A percentile compares a stretch with the other conserved stretches of the same genome.
phyloP scores from a whole-genome alignment of 2,888 invertebrate species.

The Carterocephalus palaemon region DNA sequence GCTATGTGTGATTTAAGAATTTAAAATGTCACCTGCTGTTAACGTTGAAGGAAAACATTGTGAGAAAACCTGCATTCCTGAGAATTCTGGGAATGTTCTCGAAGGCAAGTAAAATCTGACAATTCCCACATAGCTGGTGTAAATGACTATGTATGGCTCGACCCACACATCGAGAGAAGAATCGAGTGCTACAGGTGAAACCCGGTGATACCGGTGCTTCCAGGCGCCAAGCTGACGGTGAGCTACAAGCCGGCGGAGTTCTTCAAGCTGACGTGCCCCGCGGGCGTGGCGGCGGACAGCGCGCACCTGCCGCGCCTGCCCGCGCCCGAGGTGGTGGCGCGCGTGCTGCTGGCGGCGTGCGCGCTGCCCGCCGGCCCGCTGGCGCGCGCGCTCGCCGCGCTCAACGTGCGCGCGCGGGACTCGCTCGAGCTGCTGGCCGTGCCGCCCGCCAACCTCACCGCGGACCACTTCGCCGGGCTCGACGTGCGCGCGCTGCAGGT shows the following conservation, averaged over 20 bases:
- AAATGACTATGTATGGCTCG: too few species aligned
- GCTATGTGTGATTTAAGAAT: too few species aligned
- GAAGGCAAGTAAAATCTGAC: too few species aligned
- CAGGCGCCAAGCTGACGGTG: slow-evolving; percentile 3
- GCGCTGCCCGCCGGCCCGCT: slow-evolving; percentile 30
- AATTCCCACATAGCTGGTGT: too few species aligned
- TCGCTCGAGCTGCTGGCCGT: slow-evolving; percentile 81
- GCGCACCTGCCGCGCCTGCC: slow-evolving; percentile 31
- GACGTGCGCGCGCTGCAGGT: slow-evolving; percentile 7
- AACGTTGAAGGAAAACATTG: too few species aligned
- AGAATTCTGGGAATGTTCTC: too few species aligned
- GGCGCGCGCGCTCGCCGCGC: slow-evolving; percentile 26
- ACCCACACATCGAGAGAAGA: too few species aligned
- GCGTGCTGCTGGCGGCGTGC: slow-evolving; percentile 29
- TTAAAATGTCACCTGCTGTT: too few species aligned
- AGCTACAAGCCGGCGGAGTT: slow-evolving; percentile 13
- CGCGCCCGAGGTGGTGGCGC: slow-evolving; percentile 20
- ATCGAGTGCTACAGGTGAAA: too few species aligned
- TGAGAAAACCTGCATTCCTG: too few species aligned
- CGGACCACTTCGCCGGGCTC: slow-evolving; percentile 1
- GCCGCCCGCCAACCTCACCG: slow-evolving; percentile 64
- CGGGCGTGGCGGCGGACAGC: slow-evolving; percentile 27
- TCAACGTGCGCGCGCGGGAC: slow-evolving; percentile 58
- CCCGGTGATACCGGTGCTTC: too few species aligned
- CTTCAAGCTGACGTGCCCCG: slow-evolving; percentile 27